Base-by-base conservation (phyloP, 2,888 invertebrate species). In the Osmoderma eremita region DNA sequence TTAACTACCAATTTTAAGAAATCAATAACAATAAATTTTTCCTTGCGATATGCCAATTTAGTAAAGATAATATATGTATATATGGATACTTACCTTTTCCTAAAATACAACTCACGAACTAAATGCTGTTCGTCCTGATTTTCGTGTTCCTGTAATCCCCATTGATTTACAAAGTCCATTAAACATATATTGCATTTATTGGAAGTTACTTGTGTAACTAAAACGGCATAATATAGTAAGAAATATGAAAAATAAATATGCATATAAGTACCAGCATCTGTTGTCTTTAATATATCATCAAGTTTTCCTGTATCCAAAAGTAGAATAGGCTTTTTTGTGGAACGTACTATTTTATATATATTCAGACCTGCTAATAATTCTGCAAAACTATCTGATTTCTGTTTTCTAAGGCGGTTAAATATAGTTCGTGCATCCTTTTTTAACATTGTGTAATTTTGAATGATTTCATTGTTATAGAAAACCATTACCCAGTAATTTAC, bases 81-180 rank as follows among this genome's bases (percentile, higher is more conserved):
- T n/a, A n/a, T n/a, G n/a, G n/a, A n/a, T n/a, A 42, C 20, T 30
- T 48, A 65, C 65, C 49, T 65, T 2, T 49, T 56, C 5, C 10
- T 58, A 22, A 58, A 58, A 24, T 65, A 65, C 18, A 58, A 49
- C 4, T 22, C 10, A 1, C 58, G 56, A 48, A 50, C 49, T 30
- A 39, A 22, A 49, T 65, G 65, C 15, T 20, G 5, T 41, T 39
- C 12, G 15, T 58, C 39, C 3, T 2, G 30, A n/a, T 38, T 49
- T 13, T 49, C 12, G 24, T 65, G 65, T 10, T 38, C 18, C 10
- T 50, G 18, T 8, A 56, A 17, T 10, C 22, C 50, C 22, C 5
- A 6, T 49, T 58, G 22, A 6, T 18, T 20, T 15, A 13, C 8
- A 58, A 58, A 65, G 12, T 22, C 12, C 3, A 58, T 18, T 8